Evolutionary conservation across 2,113 vertebrate species (phyloP).

Genomic region (Eurystomus gularis): DNA sequence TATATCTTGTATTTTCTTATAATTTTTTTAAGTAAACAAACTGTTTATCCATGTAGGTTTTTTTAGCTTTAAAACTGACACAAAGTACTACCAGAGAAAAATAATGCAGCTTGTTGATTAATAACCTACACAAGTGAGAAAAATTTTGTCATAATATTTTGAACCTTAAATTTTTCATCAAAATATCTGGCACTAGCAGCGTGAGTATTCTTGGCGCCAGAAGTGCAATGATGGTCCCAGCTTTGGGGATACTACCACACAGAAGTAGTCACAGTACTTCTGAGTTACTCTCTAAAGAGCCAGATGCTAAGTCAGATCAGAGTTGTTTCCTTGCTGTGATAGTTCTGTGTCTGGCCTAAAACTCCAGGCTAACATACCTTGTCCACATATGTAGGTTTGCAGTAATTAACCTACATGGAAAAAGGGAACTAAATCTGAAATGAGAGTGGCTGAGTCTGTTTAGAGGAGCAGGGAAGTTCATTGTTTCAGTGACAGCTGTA

Average conservation of each 20-base stretch:
- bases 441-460: background rate
- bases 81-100: background rate
- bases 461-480: background rate
- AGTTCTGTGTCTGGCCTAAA: background rate
- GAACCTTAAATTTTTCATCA: background rate
- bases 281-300: background rate
- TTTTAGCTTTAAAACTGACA: background rate
- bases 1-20: slow-evolving; percentile 49
- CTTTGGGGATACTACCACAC: background rate
- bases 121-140: background rate
- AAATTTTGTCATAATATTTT: background rate
- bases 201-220: background rate
- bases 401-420: background rate
- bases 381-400: background rate
- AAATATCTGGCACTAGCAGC: background rate
- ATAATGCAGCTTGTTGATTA: background rate
- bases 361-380: background rate
- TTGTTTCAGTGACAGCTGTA: background rate
- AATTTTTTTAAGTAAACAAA: slow-evolving; percentile 44
- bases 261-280: background rate
- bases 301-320: background rate
- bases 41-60: background rate
- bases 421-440: background rate
- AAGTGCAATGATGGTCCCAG: background rate
- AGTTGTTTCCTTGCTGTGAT: background rate